Percentiles rank a stretch among this genome's conserved stretches.
These are phyloP conservation scores for Labeo rohita DNA, from an alignment of 2,113 vertebrate genomes.

Conservation along the genomic window DNA sequence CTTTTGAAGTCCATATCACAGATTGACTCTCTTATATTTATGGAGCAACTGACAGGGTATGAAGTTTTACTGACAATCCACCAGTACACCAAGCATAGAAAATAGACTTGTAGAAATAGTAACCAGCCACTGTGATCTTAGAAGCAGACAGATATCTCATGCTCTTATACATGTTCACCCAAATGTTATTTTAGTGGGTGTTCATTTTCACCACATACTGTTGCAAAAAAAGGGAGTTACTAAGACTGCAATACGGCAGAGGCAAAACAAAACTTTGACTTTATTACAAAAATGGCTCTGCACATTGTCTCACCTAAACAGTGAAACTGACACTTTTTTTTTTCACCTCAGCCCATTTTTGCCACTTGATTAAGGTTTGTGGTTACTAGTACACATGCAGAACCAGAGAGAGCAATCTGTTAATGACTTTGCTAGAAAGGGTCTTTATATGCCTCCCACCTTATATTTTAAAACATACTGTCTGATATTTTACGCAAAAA, in stretches of 20 bases:
- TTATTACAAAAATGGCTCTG: background rate
- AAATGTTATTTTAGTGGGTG: background rate
- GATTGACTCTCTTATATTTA: background rate
- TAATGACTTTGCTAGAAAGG: background rate
- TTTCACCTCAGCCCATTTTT: background rate
- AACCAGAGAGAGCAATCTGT: background rate
- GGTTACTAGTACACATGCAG: background rate
- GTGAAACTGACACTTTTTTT: background rate
- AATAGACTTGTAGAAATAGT: background rate
- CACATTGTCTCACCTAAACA: background rate
- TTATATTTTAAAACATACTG: background rate
- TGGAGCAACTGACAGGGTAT: background rate
- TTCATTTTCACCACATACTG: conserved; percentile 13
- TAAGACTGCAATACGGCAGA: background rate
- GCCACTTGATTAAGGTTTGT: background rate
- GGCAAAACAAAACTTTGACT: background rate
- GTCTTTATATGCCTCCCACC: background rate
- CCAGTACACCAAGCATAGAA: background rate
- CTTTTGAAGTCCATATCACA: background rate
- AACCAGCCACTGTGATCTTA: background rate
- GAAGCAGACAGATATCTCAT: background rate
- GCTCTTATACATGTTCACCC: background rate
- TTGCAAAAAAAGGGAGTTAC: background rate
- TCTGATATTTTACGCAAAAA: background rate
- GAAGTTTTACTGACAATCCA: background rate